Percentiles rank a stretch among this genome's conserved stretches.
Conservation (phyloP, 2,113 vertebrate species). For the Sturnus vulgaris region DNA sequence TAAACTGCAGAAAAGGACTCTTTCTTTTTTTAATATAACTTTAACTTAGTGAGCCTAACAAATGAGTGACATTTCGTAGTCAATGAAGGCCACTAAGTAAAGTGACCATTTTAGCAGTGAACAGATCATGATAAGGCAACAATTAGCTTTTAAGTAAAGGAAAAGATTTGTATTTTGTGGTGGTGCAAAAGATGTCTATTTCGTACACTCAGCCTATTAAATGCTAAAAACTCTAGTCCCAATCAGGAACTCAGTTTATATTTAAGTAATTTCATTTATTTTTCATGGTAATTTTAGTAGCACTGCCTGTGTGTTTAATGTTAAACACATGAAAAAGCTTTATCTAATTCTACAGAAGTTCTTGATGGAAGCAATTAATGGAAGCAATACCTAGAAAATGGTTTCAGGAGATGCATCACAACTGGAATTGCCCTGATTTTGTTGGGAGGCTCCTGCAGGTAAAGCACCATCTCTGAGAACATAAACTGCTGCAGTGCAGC, state of each 20-base stretch:
- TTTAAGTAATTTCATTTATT: not conserved
- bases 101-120: not conserved
- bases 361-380: not conserved
- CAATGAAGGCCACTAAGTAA: not conserved
- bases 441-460: not conserved
- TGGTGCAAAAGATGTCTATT: not conserved
- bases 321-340: not conserved
- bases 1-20: not conserved
- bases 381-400: not conserved
- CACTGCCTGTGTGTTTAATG: not conserved
- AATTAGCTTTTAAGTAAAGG: not conserved
- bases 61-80: not conserved
- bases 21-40: not conserved
- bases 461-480: not conserved
- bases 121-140: not conserved
- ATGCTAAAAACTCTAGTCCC: not conserved
- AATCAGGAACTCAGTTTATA: not conserved
- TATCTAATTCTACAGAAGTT: not conserved
- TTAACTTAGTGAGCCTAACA: not conserved
- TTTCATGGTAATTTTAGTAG: not conserved
- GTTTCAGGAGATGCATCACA: not conserved
- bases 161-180: not conserved
- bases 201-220: not conserved
- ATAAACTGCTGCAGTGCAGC: not conserved
- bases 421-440: not conserved